phyloP scores from a whole-genome alignment of 2,888 invertebrate species.

The Zootermopsis nevadensis region DNA sequence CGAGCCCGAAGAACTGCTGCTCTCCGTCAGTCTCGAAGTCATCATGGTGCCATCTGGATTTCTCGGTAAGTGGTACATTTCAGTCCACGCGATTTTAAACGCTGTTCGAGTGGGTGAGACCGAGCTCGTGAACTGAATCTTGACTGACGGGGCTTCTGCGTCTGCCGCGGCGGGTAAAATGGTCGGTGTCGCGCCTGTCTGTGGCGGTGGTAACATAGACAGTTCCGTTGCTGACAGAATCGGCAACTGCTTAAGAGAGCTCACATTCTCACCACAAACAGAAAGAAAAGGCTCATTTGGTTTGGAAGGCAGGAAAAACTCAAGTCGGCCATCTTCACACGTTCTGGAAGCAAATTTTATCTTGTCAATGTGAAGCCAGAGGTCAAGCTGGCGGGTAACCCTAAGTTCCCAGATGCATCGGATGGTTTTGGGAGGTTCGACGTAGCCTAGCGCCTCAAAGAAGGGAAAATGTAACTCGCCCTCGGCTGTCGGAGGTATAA shows the following conservation, averaged over 20 bases:
- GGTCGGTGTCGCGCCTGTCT: conserved; percentile 48
- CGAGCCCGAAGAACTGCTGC: background rate
- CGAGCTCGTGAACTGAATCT: conserved; percentile 66
- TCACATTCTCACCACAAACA: conserved; percentile 88
- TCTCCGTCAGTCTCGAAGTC: conserved; percentile 79
- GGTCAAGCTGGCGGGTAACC: conserved; percentile 84
- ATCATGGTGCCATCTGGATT: conserved; percentile 84
- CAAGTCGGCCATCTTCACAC: conserved; percentile 88
- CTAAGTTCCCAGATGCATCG: conserved; percentile 85
- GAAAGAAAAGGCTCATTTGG: conserved; percentile 78
- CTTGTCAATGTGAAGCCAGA: conserved; percentile 89
- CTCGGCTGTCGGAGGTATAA: conserved; percentile 81
- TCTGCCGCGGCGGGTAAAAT: conserved; percentile 21
- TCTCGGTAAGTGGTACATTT: conserved; percentile 85
- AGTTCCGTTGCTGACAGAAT: conserved; percentile 83
- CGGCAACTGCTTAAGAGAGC: conserved; percentile 74
- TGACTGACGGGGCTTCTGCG: conserved; percentile 54
- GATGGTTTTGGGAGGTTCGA: conserved; percentile 63
- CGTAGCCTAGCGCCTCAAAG: conserved; percentile 78
- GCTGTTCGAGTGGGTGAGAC: conserved; percentile 84
- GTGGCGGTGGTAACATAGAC: conserved; percentile 56
- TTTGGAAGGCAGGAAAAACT: conserved; percentile 80
- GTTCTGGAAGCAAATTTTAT: conserved; percentile 80
- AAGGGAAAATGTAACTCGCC: conserved; percentile 90
- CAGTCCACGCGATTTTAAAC: conserved; percentile 92